phyloP scores from a whole-genome alignment of 2,113 vertebrate species.

The Gobiocypris rarus region DNA sequence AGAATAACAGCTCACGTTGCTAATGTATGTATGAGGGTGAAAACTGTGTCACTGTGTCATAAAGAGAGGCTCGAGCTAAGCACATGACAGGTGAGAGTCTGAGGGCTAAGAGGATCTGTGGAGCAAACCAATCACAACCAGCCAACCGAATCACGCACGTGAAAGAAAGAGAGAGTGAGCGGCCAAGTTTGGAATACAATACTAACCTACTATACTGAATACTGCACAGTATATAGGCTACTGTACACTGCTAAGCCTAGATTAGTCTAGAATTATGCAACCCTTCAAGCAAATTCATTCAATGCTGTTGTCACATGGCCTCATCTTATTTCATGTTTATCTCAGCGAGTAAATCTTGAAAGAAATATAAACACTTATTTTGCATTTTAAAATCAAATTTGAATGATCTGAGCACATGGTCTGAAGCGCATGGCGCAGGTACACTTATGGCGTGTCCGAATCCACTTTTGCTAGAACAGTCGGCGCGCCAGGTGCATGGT shows the following conservation, averaged over 20 bases:
- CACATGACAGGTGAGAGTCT: constrained; percentile 56
- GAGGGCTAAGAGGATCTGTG: constrained; percentile 23
- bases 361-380: background rate
- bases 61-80: constrained; percentile 59
- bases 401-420: no score
- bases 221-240: background rate
- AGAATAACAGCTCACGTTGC: constrained; percentile 14
- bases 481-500: no score
- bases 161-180: background rate
- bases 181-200: background rate
- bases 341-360: background rate
- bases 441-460: no score
- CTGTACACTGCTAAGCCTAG: background rate
- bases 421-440: no score
- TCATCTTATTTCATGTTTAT: background rate
- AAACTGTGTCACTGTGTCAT: constrained; percentile 74
- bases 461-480: no score
- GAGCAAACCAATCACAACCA: background rate
- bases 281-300: background rate
- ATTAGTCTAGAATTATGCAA: background rate
- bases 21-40: constrained; percentile 15
- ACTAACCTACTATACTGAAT: background rate
- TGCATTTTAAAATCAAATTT: background rate
- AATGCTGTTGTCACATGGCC: background rate
- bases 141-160: background rate